Conservation (phyloP, 2,113 vertebrate genomes). For the Emydocephalus ijimae region DNA sequence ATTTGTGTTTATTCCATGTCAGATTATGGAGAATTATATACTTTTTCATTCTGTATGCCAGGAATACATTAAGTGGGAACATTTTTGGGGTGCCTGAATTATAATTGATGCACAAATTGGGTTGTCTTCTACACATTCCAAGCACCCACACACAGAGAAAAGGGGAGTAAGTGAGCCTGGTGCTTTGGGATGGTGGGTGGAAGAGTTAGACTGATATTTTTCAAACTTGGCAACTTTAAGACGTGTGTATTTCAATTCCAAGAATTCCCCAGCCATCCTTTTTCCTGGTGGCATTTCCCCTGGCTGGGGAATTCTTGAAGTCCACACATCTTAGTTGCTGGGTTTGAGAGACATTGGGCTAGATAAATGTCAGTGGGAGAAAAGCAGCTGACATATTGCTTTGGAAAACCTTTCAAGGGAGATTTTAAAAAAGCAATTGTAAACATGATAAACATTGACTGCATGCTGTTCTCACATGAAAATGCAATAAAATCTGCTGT, state of each 20-base stretch:
- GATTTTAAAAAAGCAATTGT: conserved; percentile 23
- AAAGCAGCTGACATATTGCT: conserved; percentile 7
- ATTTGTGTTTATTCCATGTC: not conserved
- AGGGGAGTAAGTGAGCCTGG: not conserved
- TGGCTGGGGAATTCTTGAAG: not conserved
- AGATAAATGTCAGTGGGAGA: conserved; percentile 12
- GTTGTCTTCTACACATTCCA: not conserved
- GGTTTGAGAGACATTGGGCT: not conserved
- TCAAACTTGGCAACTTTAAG: not conserved
- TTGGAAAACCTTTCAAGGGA: conserved; percentile 32
- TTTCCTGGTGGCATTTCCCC: not conserved
- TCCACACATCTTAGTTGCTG: not conserved
- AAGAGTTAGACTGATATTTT: not conserved
- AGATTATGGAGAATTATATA: not conserved
- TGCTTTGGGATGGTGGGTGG: not conserved
- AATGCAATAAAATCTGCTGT: conserved; percentile 32
- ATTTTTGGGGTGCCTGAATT: not conserved
- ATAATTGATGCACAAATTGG: not conserved
- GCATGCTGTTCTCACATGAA: not conserved
- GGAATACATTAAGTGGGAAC: not conserved
- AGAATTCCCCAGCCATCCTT: not conserved
- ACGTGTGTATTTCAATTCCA: not conserved
- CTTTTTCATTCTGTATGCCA: not conserved
- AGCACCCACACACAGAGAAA: not conserved
- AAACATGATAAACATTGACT: conserved; percentile 33